phyloP scores from a whole-genome alignment of 2,888 invertebrate genomes.

The Polydrusus cervinus region DNA sequence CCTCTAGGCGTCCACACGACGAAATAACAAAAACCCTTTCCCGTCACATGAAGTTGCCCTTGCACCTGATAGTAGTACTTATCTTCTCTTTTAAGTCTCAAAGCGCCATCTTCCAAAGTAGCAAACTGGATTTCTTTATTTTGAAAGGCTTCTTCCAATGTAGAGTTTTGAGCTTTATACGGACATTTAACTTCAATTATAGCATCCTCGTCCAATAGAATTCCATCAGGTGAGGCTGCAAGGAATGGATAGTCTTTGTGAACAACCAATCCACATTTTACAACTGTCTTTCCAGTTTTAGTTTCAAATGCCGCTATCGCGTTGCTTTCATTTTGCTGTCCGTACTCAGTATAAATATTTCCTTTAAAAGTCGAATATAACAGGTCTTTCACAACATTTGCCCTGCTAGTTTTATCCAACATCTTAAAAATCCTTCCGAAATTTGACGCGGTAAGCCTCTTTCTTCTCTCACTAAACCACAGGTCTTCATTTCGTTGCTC shows the following conservation, averaged over 20 bases:
- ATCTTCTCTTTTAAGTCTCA: slow-evolving; percentile 57
- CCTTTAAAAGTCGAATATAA: slow-evolving; percentile 58
- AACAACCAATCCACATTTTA: slow-evolving; percentile 58
- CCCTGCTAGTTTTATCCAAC: slow-evolving; percentile 56
- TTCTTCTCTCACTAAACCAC: slow-evolving; percentile 61
- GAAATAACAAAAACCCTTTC: slow-evolving; percentile 59
- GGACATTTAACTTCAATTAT: slow-evolving; percentile 62
- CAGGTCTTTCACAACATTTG: slow-evolving; percentile 56
- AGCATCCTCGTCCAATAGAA: slow-evolving; percentile 56
- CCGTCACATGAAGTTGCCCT: slow-evolving; percentile 60
- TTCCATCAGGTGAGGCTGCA: slow-evolving; percentile 61
- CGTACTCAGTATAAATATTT: slow-evolving; percentile 59
- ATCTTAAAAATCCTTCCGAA: slow-evolving; percentile 62
- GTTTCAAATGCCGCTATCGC: slow-evolving; percentile 58
- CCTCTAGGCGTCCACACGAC: slow-evolving; percentile 60
- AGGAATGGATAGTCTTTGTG: slow-evolving; percentile 58
- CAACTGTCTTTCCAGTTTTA: slow-evolving; percentile 51
- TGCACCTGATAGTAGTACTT: slow-evolving; percentile 62
- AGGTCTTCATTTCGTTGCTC: slow-evolving; percentile 57
- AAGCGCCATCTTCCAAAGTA: slow-evolving; percentile 49
- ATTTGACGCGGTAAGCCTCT: slow-evolving; percentile 63
- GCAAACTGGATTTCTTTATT: slow-evolving; percentile 57
- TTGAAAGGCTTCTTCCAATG: slow-evolving; percentile 56
- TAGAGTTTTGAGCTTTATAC: slow-evolving; percentile 57
- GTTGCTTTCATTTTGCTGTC: slow-evolving; percentile 58